Base-by-base conservation (phyloP, 2,888 invertebrate genomes). In the Blomia tropicalis region DNA sequence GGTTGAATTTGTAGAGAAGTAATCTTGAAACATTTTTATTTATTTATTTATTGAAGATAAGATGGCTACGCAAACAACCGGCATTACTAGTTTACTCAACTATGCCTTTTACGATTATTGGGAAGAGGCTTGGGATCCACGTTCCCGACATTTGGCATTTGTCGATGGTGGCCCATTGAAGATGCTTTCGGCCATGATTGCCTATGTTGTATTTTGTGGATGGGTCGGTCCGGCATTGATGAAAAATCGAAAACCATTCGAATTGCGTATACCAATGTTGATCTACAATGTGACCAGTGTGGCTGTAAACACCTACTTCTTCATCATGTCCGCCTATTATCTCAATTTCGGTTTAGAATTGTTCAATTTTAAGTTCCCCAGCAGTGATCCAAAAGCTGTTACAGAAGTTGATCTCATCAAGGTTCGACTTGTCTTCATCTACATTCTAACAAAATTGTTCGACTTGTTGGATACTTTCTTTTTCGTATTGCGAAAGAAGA, bases 391-490 rank as follows among this genome's bases (percentile, higher is more conserved):
- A 31, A 43, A 1, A 2, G 36, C 29, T 4, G 19, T 62, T 1
- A 53, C 27, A 3, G 32, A 3, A 2, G 25, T 43, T 36, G 62
- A 62, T 30, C 2, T 56, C 23, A 23, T 41, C 19, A 58, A 53
- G 19, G 54, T 44, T 2, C 2, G 29, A 36, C 44, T 54, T 7
- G 54, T 5, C 5, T 54, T 56, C 54, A 29, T 56, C 29, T 56
- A 56, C 29, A 3, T 56, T 3, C 29, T 23, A 11, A 62, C 62
- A 5, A 62, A 62, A 58, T 36, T 62, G 1, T 2, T 47, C 14
- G 58, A 62, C 31, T 36, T 62, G 5, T 41, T 62, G 7, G 62
- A 62, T 30, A 62, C 62, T 1, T 36, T 62, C 19, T 62, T 62
- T 51, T 23, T 62, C 14, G 62, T 62, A 5, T 30, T 62, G 44